Percentiles rank a stretch among this genome's conserved stretches.
phyloP scores from a whole-genome alignment of 2,888 invertebrate genomes.

The Fragum whitleyi region DNA sequence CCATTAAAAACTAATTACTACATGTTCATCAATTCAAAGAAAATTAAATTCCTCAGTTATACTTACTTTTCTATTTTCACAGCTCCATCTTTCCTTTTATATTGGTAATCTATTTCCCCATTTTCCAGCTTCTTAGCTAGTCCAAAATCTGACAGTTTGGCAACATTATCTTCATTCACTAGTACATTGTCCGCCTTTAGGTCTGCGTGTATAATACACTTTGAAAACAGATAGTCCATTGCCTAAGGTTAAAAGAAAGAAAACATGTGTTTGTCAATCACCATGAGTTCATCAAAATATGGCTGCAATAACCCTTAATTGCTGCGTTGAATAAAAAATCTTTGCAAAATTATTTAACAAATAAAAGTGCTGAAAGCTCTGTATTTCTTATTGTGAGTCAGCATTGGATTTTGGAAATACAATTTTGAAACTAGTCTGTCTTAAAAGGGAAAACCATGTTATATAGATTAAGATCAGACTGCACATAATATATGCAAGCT shows the following conservation, averaged over 20 bases:
- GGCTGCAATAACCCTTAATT: not conserved
- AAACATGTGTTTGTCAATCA: not conserved
- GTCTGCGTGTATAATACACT: slow-evolving; percentile 54
- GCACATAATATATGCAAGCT: too few relatives aligned
- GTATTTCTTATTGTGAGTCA: too few relatives aligned
- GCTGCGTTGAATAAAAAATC: too few relatives aligned
- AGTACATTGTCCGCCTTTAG: slow-evolving; percentile 57
- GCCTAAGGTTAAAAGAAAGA: slow-evolving; percentile 47
- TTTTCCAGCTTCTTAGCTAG: slow-evolving; percentile 42
- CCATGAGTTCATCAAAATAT: not conserved
- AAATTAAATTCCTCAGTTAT: too few relatives aligned
- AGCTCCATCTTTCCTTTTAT: slow-evolving; percentile 16
- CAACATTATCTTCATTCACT: slow-evolving; percentile 30
- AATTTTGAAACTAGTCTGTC: too few relatives aligned
- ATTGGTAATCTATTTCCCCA: slow-evolving; percentile 20
- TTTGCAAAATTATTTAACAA: too few relatives aligned
- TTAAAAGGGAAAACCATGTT: not conserved
- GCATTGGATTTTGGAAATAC: too few relatives aligned
- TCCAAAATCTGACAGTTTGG: slow-evolving; percentile 61
- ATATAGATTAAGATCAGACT: not conserved
- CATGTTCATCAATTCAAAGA: too few relatives aligned
- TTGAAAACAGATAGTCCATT: slow-evolving; percentile 47
- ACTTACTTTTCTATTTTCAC: slow-evolving; percentile 1
- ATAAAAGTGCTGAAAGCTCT: too few relatives aligned
- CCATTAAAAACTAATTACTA: too few relatives aligned